Base-by-base conservation (phyloP, 2,888 invertebrate genomes). In the Herminia tarsipennalis region DNA sequence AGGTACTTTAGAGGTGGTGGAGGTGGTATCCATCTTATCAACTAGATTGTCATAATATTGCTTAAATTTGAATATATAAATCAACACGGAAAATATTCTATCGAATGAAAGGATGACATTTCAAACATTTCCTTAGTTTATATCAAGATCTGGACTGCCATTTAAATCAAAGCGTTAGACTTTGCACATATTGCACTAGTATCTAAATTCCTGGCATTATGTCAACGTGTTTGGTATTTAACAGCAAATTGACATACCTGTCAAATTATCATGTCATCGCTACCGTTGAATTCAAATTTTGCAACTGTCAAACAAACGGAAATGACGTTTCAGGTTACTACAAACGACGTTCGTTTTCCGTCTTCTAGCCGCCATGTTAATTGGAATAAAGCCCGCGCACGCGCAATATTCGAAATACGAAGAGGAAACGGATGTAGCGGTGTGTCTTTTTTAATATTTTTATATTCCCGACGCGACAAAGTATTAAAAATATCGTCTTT, bases 341-440 rank as follows among this genome's bases (percentile, higher is more conserved):
- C 49, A 51, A 51, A 53, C 62, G 64, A 63, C 50, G 43, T 47
- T 42, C 44, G 50, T 50, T 70, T 81, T 79, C 76, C 78, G 71
- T 56, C 65, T 65, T 59, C 48, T 27, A 45, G 38, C 68, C 64
- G 76, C 68, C 75, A 72, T 74, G 39, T 76, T 70, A 67, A 73
- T 79, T 72, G 68, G 66, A 70, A 66, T 72, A 76, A 76, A 66
- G 63, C 72, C 64, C 65, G 70, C 71, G 67, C 66, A 66, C 66
- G 64, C 68, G 66, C 63, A 43, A 70, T 56, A 54, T 62, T 55
- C 73, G 76, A 79, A 80, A 66, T 71, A 63, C 68, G 66, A 78
- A 81, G 75, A 85, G 88, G 87, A 88, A 88, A 70, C 88, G 88
- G 88, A 88, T 84, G 86, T 79, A 78, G 73, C 80, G 81, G 66